phyloP scores from a whole-genome alignment of 2,797 vertebrate genomes.

The Scleropages formosus region DNA sequence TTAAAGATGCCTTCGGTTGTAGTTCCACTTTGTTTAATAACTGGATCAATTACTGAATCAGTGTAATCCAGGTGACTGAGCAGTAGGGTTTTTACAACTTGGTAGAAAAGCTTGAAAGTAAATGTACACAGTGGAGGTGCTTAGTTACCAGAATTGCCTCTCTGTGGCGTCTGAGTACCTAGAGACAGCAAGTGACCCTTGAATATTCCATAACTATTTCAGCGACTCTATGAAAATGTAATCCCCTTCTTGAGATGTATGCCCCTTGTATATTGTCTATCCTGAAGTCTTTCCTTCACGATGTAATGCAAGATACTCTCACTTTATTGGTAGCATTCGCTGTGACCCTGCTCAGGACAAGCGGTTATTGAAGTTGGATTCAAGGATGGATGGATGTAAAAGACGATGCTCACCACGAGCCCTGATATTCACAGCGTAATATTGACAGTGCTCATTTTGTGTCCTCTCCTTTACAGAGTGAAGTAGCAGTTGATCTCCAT shows the following conservation, averaged over 20 bases:
- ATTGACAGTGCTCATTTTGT: neutral
- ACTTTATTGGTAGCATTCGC: neutral
- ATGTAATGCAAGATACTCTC: neutral
- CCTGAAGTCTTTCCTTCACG: neutral
- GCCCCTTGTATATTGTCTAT: neutral
- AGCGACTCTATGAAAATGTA: slow-evolving; percentile 7
- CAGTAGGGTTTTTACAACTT: too few relatives aligned
- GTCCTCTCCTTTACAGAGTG: neutral
- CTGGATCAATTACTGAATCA: neutral
- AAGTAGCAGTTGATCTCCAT: neutral
- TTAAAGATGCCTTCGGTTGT: neutral
- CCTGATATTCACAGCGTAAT: slow-evolving; percentile 5
- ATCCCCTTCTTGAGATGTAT: too few relatives aligned
- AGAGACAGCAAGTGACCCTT: neutral
- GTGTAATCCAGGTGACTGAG: slow-evolving; percentile 13
- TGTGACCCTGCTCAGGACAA: too few relatives aligned
- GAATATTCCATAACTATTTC: neutral
- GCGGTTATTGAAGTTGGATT: too few relatives aligned
- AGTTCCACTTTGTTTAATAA: neutral
- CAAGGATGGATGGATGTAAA: too few relatives aligned
- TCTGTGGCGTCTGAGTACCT: neutral
- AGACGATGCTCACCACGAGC: neutral
- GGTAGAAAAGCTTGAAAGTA: slow-evolving; percentile 7
- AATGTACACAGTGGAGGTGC: neutral
- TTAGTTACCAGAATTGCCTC: neutral